Base-by-base conservation (phyloP, 2,888 invertebrate genomes). In the Tetragonula carbonaria region DNA sequence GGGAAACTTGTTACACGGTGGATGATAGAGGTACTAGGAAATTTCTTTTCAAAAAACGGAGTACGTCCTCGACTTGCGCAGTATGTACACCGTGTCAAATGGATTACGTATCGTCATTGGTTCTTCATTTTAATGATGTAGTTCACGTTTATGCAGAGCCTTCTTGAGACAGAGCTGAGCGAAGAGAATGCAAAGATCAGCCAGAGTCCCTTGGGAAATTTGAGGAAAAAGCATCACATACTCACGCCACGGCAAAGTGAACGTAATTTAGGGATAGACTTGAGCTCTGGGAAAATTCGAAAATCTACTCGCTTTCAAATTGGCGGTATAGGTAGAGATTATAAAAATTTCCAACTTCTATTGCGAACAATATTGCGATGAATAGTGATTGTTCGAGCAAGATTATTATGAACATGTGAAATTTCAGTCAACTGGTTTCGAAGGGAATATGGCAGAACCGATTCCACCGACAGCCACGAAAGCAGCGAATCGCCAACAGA, bases 21-120 rank as follows among this genome's bases (percentile, higher is more conserved):
- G 98, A 98, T 87, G 98, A 98, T 66, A 96, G 96, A 77, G 96
- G 96, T 18, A 96, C 97, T 83, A 96, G 98, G 90, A 98, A 98
- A 92, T 96, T 97, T 82, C 96, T 98, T 1, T 97, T 98, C 91
- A 98, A 98, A 93, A 98, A 98, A 93, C 95, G 98, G 86, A 98
- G 98, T 93, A 97, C 98, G 1, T 98, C 98, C 0, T 98, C 98
- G 0, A 97, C 98, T 21, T 98, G 98, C 89, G 97, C 98, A 76
- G 97, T 97, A 95, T 95, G 96, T 95, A 71, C 53, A 57, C 50
- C 28, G 11, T 55, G 18, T 21, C 21, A 53, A 50, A 57, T 33
- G 6, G 4, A n/a, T 33, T 8, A 21, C 1, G 18, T 45, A 18
- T 21, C 13, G 18, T 53, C 14, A 14, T 21, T 14, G 67, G 23